Base-by-base conservation (phyloP, 1,140 invertebrate genomes). In the Bombyx mori region DNA sequence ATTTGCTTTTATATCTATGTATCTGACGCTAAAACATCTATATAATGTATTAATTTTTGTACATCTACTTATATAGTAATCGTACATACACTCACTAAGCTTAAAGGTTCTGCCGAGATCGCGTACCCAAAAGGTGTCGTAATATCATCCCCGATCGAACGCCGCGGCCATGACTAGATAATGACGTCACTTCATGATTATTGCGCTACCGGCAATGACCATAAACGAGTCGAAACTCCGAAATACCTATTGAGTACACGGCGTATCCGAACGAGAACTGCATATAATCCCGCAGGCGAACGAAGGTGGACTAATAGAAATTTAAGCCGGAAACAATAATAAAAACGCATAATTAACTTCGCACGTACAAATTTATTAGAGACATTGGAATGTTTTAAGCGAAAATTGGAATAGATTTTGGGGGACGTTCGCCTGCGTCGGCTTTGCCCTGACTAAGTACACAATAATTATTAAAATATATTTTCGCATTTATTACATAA, bases 21-120 rank as follows among this genome's bases (percentile, higher is more conserved):
- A 85, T 87, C 78, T 87, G 84, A 87, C 84, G 82, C 84, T 87
- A 87, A 82, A 87, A 87, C 84, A 87, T 85, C 84, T 87, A 87
- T 87, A 85, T 85, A 85, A 84, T 85, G 82, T 85, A 84, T 85
- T 87, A 87, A 77, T 87, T 87, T 82, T 87, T 87, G 82, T 87
- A 87, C 84, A 87, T 87, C 84, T 87, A 87, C 84, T 87, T 87
- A 87, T 83, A 86, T 79, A 81, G 71, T 86, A 85, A 82, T 74
- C 84, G 78, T 87, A 86, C 83, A 79, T 86, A 84, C 84, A 85
- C 77, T 76, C 75, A 85, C 78, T 85, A 87, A 87, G 84, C 84
- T 84, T 84, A 73, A 71, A 70, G 75, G 69, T 71, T 74, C 75
- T 71, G 71, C 72, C 73, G 70, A 68, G 55, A 75, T 78, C 70